Base-by-base conservation (phyloP, 2,113 vertebrate species). In the Lates calcarifer region DNA sequence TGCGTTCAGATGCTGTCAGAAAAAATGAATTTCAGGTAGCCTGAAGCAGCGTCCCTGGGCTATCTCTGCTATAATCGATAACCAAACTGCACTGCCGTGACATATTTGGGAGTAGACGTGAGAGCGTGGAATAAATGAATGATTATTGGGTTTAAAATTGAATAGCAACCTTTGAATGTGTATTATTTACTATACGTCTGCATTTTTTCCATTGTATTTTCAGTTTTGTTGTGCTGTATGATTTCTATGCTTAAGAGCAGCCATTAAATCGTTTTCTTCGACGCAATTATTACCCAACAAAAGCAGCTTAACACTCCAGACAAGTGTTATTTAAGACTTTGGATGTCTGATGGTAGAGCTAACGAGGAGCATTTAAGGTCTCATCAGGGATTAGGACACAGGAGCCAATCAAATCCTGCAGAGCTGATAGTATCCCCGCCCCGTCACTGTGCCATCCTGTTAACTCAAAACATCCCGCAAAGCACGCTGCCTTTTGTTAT, bases 321-420 rank as follows among this genome's bases (percentile, higher is more conserved):
- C 2, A 31, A 57, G 26, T 31, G 33, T 11, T 1, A 29, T 63
- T 51, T 13, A 29, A 47, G 3, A 13, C 6, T 39, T 10, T 2
- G 8, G 1, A 1, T 18, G 2, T 39, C 1, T 0, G 24, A 53
- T 41, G 6, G 57, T 15, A 20, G 56, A 75, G 22, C 15, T 77
- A 5, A 55, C 18, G 11, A 65, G 10, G 18, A 51, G 22, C 72
- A 77, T 45, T 79, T 18, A 89, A 83, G 4, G 72, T 24, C 17
- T 64, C 64, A 12, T 47, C 12, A 31, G 37, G 22, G 55, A 83
- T 77, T 35, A 58, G 15, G 35, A 47, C 33, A 7, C 26, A 43
- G 8, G 22, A 77, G 68, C 89, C 93, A 93, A 93, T 93, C 86
- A 64, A 1, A 39, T 66, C 15, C 22, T n/a, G 31, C 18, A 35